These are phyloP conservation scores for Microtus montanus DNA, from an alignment of 2,113 vertebrate genomes.

Conservation along the genomic window DNA sequence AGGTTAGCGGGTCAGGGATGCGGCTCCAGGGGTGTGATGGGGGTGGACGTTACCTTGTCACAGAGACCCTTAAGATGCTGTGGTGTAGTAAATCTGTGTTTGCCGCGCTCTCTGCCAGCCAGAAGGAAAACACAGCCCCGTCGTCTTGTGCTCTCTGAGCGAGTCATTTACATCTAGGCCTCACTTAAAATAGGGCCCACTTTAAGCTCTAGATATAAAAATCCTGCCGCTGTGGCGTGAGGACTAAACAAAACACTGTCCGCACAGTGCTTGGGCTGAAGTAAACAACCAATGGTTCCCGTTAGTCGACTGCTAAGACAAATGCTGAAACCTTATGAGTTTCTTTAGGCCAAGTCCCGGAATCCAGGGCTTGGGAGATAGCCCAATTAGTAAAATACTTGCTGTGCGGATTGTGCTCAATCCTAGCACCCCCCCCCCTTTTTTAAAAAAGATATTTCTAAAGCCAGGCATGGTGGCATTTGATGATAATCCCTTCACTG, in stretches of 20 bases:
- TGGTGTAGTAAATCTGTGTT: not conserved
- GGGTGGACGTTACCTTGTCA: not conserved
- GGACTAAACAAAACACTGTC: not conserved
- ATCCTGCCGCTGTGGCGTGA: not conserved
- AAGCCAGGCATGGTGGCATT: not conserved
- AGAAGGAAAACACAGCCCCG: not conserved
- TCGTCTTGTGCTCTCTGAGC: not conserved
- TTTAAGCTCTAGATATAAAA: conserved; percentile 41
- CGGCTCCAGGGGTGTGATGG: not conserved
- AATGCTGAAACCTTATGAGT: not conserved
- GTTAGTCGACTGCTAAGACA: not conserved
- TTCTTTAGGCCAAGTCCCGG: not conserved
- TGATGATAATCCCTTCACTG: not conserved
- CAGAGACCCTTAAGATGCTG: not conserved
- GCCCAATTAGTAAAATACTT: not conserved
- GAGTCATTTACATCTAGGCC: not conserved
- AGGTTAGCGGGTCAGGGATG: not conserved
- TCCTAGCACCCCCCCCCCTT: not conserved
- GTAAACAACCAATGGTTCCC: not conserved
- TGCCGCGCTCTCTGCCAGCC: not conserved
- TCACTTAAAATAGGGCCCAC: not conserved
- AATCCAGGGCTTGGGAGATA: not conserved
- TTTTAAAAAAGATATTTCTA: not conserved
- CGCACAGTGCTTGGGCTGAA: not conserved
- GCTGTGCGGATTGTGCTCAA: not conserved